phyloP scores from a whole-genome alignment of 2,113 vertebrate genomes.

The Desmodus rotundus region DNA sequence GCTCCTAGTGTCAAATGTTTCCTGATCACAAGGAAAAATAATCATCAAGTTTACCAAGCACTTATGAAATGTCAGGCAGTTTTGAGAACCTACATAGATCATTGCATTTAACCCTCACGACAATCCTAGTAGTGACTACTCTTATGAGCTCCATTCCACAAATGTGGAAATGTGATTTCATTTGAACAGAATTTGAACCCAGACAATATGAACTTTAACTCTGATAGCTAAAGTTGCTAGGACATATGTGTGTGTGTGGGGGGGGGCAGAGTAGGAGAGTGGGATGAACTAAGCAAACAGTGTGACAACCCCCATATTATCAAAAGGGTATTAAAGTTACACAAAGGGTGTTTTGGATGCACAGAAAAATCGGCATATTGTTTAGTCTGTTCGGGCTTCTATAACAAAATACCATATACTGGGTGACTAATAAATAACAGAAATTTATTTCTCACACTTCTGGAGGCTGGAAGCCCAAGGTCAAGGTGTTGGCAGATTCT shows the following conservation, averaged over 20 bases:
- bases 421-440: not conserved
- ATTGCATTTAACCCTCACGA: not conserved
- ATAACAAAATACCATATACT: not conserved
- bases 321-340: not conserved
- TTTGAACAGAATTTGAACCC: not conserved
- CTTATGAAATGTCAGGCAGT: not conserved
- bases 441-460: not conserved
- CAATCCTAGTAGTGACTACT: not conserved
- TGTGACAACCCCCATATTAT: not conserved
- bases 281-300: not conserved
- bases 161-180: not conserved
- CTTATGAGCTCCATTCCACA: not conserved
- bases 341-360: not conserved
- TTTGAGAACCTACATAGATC: not conserved
- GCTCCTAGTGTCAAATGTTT: not conserved
- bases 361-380: not conserved
- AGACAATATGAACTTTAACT: not conserved
- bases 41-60: not conserved
- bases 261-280: accelerated
- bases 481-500: not conserved
- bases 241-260: too few species aligned
- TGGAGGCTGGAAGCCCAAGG: not conserved
- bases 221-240: not conserved
- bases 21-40: not conserved
- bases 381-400: not conserved